Evolutionary conservation across 2,888 invertebrate genomes (phyloP).

Genomic region (Rutpela maculata): DNA sequence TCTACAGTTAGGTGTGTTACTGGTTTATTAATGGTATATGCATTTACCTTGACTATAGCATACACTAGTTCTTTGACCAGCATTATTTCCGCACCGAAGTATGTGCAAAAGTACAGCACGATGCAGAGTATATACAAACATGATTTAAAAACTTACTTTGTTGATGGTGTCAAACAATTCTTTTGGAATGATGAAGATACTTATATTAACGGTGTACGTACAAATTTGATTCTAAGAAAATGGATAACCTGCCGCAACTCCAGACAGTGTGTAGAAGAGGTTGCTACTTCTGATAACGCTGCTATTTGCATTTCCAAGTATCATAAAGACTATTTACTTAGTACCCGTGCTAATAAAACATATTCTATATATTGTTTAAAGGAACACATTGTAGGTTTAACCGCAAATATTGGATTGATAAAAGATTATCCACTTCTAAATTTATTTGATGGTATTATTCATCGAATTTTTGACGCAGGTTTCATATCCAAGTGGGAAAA

Average conservation of each 20-base stretch:
- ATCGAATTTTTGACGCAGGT: not conserved
- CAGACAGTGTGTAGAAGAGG: not conserved
- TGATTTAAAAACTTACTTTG: constrained; percentile 3
- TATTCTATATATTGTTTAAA: not conserved
- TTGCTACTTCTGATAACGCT: not conserved
- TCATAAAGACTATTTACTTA: not conserved
- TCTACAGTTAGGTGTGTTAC: constrained; percentile 40
- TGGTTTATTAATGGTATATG: constrained; percentile 28
- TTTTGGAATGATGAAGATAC: not conserved
- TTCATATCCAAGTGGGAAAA: not conserved
- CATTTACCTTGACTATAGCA: constrained; percentile 11
- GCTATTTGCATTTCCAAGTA: not conserved
- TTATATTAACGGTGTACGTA: not conserved
- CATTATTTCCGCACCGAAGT: constrained; percentile 5
- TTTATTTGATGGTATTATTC: not conserved
- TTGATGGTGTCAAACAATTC: not conserved
- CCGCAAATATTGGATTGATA: not conserved
- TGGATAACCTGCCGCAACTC: not conserved
- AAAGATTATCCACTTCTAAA: not conserved
- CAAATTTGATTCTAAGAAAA: not conserved
- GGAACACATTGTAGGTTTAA: not conserved
- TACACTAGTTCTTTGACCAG: constrained; percentile 41
- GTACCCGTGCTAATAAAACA: not conserved
- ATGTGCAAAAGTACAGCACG: constrained; percentile 1
- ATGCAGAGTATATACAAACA: not conserved